Conservation (phyloP, 92 coral and sea anemone species). For the Montipora capitata region DNA sequence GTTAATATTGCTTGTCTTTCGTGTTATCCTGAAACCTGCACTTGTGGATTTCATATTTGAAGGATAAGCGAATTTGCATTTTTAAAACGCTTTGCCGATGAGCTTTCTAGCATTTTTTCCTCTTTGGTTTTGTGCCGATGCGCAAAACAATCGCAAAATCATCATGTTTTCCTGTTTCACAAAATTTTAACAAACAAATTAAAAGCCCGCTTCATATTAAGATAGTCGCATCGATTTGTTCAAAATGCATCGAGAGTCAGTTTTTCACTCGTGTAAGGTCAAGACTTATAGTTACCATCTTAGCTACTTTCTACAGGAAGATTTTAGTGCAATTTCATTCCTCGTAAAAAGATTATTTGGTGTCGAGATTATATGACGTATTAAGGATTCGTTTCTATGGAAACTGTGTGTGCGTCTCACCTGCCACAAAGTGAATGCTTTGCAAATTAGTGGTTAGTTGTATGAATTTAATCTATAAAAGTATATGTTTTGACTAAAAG, state of each 20-base stretch:
- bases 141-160: slow-evolving; percentile 11
- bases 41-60: slow-evolving; percentile 82
- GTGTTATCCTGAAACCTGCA: slow-evolving; percentile 80
- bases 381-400: slow-evolving; percentile 71
- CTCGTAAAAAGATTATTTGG: slow-evolving; percentile 28
- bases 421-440: slow-evolving; percentile 61
- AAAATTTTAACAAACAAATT: slow-evolving; percentile 52
- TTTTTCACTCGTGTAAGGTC: not conserved
- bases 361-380: slow-evolving; percentile 71
- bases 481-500: not conserved
- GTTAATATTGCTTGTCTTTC: slow-evolving; percentile 37
- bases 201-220: slow-evolving; percentile 34
- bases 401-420: slow-evolving; percentile 83
- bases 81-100: slow-evolving; percentile 32
- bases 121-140: slow-evolving; percentile 3
- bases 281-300: not conserved
- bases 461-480: not conserved
- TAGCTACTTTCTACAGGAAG: not conserved
- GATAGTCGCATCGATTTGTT: slow-evolving; percentile 25
- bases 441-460: slow-evolving; percentile 9
- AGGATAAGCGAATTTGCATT: slow-evolving; percentile 24
- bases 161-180: slow-evolving; percentile 17
- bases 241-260: slow-evolving; percentile 5
- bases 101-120: not conserved
- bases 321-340: slow-evolving; percentile 28